phyloP scores from a whole-genome alignment of 2,113 vertebrate species.

The Cyprinodon tularosa region DNA sequence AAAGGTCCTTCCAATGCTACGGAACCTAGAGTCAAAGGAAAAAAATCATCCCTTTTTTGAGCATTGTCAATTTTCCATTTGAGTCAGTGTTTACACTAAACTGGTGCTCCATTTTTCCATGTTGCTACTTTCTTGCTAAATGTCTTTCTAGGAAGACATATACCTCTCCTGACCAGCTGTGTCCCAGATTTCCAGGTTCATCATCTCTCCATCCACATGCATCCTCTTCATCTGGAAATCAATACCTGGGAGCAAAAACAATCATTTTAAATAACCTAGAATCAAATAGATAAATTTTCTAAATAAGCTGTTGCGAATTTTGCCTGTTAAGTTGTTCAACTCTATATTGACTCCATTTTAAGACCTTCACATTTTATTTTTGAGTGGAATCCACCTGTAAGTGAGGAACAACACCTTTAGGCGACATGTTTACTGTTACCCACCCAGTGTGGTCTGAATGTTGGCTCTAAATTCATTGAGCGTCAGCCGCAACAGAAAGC shows the following conservation, averaged over 20 bases:
- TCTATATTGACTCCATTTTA: neutral
- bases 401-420: neutral
- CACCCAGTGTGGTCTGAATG: slow-evolving; percentile 78
- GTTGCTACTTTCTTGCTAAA: slow-evolving; percentile 1
- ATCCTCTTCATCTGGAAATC: slow-evolving; percentile 84
- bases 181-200: slow-evolving; percentile 81
- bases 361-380: neutral
- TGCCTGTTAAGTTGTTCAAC: neutral
- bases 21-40: slow-evolving; percentile 65
- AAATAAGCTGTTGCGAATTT: neutral
- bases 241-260: slow-evolving; percentile 66
- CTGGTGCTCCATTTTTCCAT: neutral
- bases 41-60: neutral
- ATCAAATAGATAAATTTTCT: neutral
- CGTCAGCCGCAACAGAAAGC: slow-evolving; percentile 79
- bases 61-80: neutral
- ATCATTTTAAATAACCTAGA: neutral
- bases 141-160: neutral
- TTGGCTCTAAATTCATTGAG: slow-evolving; percentile 77
- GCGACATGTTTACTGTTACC: neutral
- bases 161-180: slow-evolving; percentile 82
- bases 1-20: slow-evolving; percentile 78
- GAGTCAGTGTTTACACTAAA: neutral
- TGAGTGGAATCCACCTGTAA: no score
- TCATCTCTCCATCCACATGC: slow-evolving; percentile 80